Evolutionary conservation across 2,888 invertebrate species (phyloP), one percentile per base, ranked within the genome.

Genomic region (Mantis religiosa): DNA sequence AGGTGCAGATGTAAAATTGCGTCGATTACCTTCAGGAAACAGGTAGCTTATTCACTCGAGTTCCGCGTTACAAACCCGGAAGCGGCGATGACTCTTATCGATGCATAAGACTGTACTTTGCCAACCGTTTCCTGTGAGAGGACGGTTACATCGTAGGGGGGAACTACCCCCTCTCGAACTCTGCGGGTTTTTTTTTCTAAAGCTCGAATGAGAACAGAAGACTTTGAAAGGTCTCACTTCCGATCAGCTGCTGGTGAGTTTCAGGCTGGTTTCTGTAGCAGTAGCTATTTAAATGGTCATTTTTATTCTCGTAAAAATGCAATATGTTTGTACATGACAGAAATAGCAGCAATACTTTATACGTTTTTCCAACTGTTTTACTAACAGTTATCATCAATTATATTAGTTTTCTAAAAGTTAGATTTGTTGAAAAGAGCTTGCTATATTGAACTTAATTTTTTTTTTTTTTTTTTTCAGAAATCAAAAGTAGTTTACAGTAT

Each of bases 71-170:
- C 20, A 20, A 71, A 71, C 54, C 54, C 54, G 54, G 54, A 71
- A 71, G 54, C 6, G 25, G 54, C 20, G 54, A 14, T 71, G 54
- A 1, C 25, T 71, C 54, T 71, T 20, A 25, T 71, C 14, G 20
- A 71, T 71, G 54, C 2, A 71, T 71, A 14, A n/a, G 81, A 87
- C 82, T 87, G 82, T 82, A 87, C 87, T n/a, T 47, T 1, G 82
- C 87, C 41, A 87, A 87, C 87, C 87, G 87, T 87, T 87, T 87
- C 87, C 87, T 87, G 87, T 20, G 20, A 54, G 54, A 86, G 34
- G 82, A 87, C 87, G 82, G 87, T 87, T 87, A 87, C 9, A 82
- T 81, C 7, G 81, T n/a, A 30, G 87, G 41, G 34, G 86, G 54
- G 27, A 87, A 12, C 30, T 34, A 87, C 82, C 34, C 34, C 54